Percentiles rank a stretch among this genome's conserved stretches.
These are phyloP conservation scores for Pandemis cinnamomeana DNA, from an alignment of 2,888 invertebrate species.

Conservation along the genomic window DNA sequence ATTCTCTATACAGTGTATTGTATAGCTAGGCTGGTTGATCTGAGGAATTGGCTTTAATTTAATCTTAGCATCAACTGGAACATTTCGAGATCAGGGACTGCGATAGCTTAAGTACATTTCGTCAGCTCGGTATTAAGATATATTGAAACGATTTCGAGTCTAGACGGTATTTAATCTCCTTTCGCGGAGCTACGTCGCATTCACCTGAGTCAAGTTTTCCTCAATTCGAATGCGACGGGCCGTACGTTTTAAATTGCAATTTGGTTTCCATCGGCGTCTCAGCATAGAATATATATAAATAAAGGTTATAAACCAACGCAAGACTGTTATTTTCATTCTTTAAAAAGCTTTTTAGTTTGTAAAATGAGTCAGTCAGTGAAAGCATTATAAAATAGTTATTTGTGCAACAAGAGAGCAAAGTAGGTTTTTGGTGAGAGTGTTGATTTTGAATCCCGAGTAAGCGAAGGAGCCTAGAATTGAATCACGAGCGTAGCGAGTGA, in stretches of 20 bases:
- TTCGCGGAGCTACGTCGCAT: conserved; percentile 25
- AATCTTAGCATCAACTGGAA: conserved; percentile 27
- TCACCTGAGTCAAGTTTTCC: conserved; percentile 12
- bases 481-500: no score
- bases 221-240: conserved; percentile 4
- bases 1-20: conserved; percentile 11
- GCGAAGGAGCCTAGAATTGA: no score
- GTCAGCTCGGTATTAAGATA: conserved; percentile 30
- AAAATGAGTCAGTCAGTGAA: no score
- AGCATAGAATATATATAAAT: neutral
- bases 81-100: conserved; percentile 24
- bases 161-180: conserved; percentile 29
- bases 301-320: neutral
- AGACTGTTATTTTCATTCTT: neutral
- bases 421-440: no score
- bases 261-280: neutral
- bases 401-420: no score
- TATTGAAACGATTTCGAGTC: conserved; percentile 30
- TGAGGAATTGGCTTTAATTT: conserved; percentile 27
- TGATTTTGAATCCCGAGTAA: no score
- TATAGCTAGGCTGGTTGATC: conserved; percentile 25
- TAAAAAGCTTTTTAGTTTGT: neutral
- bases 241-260: neutral
- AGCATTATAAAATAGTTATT: no score
- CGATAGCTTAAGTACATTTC: conserved; percentile 30